These are phyloP conservation scores for Theocolax elegans DNA, from an alignment of 1,140 invertebrate species.

Conservation along the genomic window DNA sequence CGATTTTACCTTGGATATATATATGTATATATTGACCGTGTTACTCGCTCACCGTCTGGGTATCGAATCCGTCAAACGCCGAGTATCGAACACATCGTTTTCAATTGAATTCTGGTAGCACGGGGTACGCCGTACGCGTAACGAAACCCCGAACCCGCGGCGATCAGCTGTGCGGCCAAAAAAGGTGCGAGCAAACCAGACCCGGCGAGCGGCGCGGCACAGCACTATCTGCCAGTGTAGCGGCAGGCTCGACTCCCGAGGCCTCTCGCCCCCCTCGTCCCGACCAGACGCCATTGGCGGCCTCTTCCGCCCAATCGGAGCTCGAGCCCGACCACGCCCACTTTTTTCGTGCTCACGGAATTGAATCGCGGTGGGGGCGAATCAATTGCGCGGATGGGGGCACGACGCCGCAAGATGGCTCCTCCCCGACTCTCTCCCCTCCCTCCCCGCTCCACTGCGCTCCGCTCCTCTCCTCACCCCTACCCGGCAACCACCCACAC, in stretches of 20 bases:
- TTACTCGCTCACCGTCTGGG: no score
- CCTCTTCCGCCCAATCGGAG: neutral
- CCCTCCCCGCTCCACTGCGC: no score
- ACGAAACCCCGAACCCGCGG: no score
- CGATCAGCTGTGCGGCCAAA: slow-evolving; percentile 10
- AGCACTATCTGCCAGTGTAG: neutral
- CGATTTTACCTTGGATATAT: no score
- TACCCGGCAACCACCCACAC: neutral
- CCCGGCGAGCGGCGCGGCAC: no score
- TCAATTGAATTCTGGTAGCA: no score
- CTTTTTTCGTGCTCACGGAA: slow-evolving; percentile 45
- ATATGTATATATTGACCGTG: no score
- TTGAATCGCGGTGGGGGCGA: slow-evolving; percentile 63
- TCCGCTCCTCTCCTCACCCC: no score
- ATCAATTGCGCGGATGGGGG: slow-evolving; percentile 65
- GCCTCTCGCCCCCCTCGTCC: neutral
- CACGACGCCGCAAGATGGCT: slow-evolving; percentile 68
- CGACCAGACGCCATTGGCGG: neutral
- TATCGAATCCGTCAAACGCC: no score
- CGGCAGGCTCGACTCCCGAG: neutral
- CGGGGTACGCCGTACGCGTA: no score
- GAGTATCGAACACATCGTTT: no score
- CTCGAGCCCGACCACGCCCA: slow-evolving; percentile 42
- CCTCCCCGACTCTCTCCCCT: slow-evolving; percentile 53
- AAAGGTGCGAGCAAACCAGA: no score